These are phyloP conservation scores for Macrobrachium rosenbergii DNA, from an alignment of 1,140 invertebrate genomes.

Conservation along the genomic window DNA sequence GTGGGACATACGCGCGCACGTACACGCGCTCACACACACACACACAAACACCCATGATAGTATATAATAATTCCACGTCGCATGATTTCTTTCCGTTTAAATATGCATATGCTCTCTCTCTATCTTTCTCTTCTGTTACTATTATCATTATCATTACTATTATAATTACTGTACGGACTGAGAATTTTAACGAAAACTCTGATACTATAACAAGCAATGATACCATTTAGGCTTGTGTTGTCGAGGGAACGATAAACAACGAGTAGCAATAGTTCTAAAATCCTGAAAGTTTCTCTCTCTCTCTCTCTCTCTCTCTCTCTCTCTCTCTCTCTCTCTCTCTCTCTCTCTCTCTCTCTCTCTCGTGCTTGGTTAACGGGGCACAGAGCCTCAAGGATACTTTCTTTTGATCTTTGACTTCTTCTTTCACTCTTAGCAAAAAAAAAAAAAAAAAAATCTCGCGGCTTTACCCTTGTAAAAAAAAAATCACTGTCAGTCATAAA, in stretches of 20 bases:
- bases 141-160: slow-evolving; percentile 4
- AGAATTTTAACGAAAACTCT: background rate
- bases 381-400: background rate
- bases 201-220: background rate
- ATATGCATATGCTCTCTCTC: background rate
- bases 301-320: slow-evolving; percentile 30
- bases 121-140: background rate
- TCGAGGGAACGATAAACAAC: too few relatives aligned
- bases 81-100: too few relatives aligned
- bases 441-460: too few relatives aligned
- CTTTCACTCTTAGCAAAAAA: too few relatives aligned
- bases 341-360: slow-evolving; percentile 15
- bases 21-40: background rate
- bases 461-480: too few relatives aligned
- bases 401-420: too few relatives aligned
- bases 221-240: too few relatives aligned
- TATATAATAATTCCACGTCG: background rate
- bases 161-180: slow-evolving; percentile 1
- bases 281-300: background rate
- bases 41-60: background rate
- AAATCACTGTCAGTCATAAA: too few relatives aligned
- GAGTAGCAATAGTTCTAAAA: too few relatives aligned
- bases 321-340: slow-evolving; percentile 34
- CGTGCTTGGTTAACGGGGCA: background rate
- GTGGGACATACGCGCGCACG: background rate